Evolutionary conservation across 2,797 vertebrate species (phyloP).

Genomic region (Naso thynnoides): DNA sequence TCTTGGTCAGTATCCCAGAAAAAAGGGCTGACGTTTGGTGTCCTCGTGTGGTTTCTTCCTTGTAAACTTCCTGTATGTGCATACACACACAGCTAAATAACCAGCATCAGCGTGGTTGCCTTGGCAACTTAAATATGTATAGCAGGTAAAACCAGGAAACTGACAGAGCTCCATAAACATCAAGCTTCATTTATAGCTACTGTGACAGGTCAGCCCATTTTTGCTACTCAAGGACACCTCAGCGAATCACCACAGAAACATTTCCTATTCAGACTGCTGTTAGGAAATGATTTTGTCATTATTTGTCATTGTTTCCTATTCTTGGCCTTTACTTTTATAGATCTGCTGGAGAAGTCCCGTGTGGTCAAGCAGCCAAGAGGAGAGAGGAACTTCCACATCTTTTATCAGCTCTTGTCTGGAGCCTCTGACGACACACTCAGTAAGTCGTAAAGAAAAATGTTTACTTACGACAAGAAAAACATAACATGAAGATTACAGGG

Average conservation of each 20-base stretch:
- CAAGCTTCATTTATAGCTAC: not conserved
- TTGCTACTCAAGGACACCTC: conserved; percentile 9
- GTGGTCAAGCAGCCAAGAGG: conserved; percentile 97
- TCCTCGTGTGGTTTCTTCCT: conserved; percentile 41
- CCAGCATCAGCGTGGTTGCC: conserved; percentile 44
- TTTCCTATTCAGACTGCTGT: conserved; percentile 19
- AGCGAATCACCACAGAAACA: conserved; percentile 1
- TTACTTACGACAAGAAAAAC: too few relatives aligned
- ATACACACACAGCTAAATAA: conserved; percentile 30
- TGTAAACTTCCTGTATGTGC: conserved; percentile 59
- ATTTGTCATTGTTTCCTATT: conserved; percentile 51
- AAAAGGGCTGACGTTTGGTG: conserved; percentile 61
- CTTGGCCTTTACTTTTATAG: conserved; percentile 74
- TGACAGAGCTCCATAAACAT: conserved; percentile 26
- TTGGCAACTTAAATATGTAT: conserved; percentile 49
- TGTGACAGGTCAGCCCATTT: not conserved
- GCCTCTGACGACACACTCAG: conserved; percentile 94
- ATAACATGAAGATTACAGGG: not conserved
- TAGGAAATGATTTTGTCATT: conserved; percentile 7
- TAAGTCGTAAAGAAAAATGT: conserved; percentile 78
- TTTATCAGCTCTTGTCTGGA: conserved; percentile 97
- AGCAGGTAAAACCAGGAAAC: conserved; percentile 24
- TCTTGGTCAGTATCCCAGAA: conserved; percentile 57
- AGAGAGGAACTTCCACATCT: conserved; percentile 98
- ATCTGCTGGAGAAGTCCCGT: conserved; percentile 98